Evolutionary conservation across 1,140 invertebrate species (phyloP).

Genomic region (Drosophila sulfurigaster): DNA sequence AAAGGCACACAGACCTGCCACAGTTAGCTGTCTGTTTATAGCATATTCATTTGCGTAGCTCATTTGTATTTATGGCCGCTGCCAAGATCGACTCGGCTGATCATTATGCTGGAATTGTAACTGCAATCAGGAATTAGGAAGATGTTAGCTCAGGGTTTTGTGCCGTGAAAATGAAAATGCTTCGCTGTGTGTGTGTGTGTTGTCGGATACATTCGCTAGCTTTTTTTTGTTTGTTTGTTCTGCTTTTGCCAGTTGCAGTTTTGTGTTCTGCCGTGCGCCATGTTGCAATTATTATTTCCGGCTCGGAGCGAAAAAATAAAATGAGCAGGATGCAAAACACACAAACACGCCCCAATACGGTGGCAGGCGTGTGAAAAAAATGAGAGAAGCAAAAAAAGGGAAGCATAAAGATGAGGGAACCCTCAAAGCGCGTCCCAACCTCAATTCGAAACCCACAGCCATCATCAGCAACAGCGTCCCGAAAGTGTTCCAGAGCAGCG

Average conservation of each 20-base stretch:
- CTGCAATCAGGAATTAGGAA: conserved; percentile 13
- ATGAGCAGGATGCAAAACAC: conserved; percentile 78
- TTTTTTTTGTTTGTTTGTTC: too few species aligned
- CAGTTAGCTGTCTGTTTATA: conserved; percentile 3
- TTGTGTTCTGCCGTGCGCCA: conserved; percentile 51
- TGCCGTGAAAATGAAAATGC: conserved; percentile 63
- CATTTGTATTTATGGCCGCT: not conserved
- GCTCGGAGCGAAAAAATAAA: conserved; percentile 77
- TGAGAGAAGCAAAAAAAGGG: conserved; percentile 20
- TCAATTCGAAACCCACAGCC: conserved; percentile 47
- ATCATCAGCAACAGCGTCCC: conserved; percentile 43
- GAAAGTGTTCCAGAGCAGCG: conserved; percentile 54
- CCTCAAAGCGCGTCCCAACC: conserved; percentile 14
- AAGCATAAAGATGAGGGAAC: conserved; percentile 46
- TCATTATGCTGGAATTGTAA: conserved; percentile 3
- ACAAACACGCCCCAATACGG: conserved; percentile 33
- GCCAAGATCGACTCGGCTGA: not conserved
- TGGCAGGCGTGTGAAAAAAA: conserved; percentile 61
- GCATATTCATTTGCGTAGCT: not conserved
- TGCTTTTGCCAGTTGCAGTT: conserved; percentile 27
- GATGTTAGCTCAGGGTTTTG: conserved; percentile 2
- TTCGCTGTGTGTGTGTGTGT: conserved; percentile 42
- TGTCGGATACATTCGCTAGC: conserved; percentile 11
- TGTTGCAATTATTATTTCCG: conserved; percentile 82
- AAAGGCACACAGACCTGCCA: not conserved